phyloP scores from a whole-genome alignment of 92 coral and sea anemone genomes.

The Nematostella vectensis region DNA sequence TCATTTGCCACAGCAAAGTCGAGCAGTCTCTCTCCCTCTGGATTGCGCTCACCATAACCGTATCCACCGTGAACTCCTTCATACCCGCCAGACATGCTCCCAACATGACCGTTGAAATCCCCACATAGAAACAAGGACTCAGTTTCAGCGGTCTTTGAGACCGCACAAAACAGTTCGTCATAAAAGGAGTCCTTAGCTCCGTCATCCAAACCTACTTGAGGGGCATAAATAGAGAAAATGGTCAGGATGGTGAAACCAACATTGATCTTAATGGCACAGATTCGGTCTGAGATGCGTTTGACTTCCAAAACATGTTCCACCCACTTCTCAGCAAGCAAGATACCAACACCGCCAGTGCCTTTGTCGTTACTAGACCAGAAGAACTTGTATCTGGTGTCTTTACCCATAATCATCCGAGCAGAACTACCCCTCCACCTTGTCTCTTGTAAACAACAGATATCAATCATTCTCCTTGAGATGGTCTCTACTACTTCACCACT shows the following conservation, averaged over 20 bases:
- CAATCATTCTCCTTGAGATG: too few species aligned
- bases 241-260: too few species aligned
- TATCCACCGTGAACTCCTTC: conserved; percentile 24
- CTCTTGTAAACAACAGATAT: too few species aligned
- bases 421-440: conserved; percentile 26
- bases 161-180: conserved; percentile 6
- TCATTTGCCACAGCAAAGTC: conserved; percentile 9
- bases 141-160: conserved; percentile 1
- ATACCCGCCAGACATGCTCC: conserved; percentile 9
- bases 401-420: conserved; percentile 13
- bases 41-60: conserved; percentile 13
- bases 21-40: conserved; percentile 18
- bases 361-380: conserved; percentile 10
- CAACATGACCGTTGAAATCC: conserved; percentile 22
- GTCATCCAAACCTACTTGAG: conserved; percentile 11
- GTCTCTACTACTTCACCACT: too few species aligned
- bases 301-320: too few species aligned
- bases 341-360: too few species aligned
- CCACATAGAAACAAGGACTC: conserved; percentile 6
- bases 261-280: too few species aligned
- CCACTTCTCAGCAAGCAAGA: too few species aligned
- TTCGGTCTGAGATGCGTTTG: too few species aligned
- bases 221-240: conserved; percentile 12
- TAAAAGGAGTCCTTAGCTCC: conserved; percentile 15
- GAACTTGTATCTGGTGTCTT: too few species aligned